A percentile compares a stretch with the other conserved stretches of the same genome.
These are phyloP conservation scores for Pantelozetes paolii DNA, from an alignment of 2,888 invertebrate genomes.

Conservation along the genomic window DNA sequence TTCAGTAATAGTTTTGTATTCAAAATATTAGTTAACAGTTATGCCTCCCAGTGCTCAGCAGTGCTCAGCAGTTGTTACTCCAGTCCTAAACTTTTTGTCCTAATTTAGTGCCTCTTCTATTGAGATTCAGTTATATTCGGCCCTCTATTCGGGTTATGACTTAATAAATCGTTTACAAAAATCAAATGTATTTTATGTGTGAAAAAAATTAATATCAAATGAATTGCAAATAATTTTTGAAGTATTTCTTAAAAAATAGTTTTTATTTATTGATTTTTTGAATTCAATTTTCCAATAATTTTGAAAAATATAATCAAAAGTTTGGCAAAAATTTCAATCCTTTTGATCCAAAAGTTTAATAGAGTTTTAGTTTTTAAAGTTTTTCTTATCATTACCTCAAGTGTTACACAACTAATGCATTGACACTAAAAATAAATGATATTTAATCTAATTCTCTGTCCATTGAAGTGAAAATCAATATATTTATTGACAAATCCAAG, in stretches of 20 bases:
- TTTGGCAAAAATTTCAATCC: too few species aligned
- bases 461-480: not conserved
- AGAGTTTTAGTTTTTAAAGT: too few species aligned
- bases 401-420: not conserved
- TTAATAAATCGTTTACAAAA: conserved; percentile 7
- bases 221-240: too few species aligned
- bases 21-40: not conserved
- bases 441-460: not conserved
- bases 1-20: not conserved
- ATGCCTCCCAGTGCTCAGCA: not conserved
- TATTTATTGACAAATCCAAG: not conserved
- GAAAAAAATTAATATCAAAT: too few species aligned
- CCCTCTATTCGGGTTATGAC: conserved; percentile 12
- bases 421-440: conserved; percentile 19
- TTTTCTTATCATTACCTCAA: not conserved
- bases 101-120: conserved; percentile 11
- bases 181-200: not conserved
- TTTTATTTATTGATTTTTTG: too few species aligned
- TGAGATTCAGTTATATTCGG: not conserved
- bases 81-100: not conserved
- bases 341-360: too few species aligned
- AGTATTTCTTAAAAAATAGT: too few species aligned
- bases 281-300: too few species aligned
- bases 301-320: too few species aligned
- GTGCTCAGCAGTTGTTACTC: conserved; percentile 10